phyloP scores from a whole-genome alignment of 2,888 invertebrate species.

The Galerucella calmariensis region DNA sequence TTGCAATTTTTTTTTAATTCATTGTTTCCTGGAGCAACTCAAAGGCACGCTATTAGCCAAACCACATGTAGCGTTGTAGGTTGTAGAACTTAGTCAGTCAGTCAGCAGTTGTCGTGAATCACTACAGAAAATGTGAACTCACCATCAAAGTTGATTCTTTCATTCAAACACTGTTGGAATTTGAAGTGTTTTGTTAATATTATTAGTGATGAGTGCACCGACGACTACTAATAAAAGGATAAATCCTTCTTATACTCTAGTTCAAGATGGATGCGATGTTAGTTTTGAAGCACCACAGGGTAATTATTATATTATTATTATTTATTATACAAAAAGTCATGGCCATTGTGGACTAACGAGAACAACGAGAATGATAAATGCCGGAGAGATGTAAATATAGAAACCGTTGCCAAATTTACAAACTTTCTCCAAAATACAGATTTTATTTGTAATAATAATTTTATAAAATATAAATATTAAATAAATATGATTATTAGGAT shows the following conservation, averaged over 20 bases:
- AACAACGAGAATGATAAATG: background rate
- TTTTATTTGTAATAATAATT: background rate
- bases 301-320: background rate
- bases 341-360: background rate
- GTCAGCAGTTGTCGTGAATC: background rate
- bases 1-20: background rate
- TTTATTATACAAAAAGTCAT: background rate
- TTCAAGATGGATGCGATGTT: conserved; percentile 13
- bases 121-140: background rate
- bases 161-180: background rate
- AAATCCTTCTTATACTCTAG: background rate
- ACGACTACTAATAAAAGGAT: background rate
- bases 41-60: background rate
- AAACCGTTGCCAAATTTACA: background rate
- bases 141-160: background rate
- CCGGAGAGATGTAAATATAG: background rate
- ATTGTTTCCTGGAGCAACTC: background rate
- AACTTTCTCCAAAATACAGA: background rate
- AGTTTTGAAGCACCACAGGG: background rate
- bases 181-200: background rate
- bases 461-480: background rate
- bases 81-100: background rate
- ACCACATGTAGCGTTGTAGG: too few relatives aligned
- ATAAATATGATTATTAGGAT: too few relatives aligned
- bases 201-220: background rate